Evolutionary conservation across 2,113 vertebrate genomes (phyloP).

Genomic region (Herpailurus yagouaroundi): DNA sequence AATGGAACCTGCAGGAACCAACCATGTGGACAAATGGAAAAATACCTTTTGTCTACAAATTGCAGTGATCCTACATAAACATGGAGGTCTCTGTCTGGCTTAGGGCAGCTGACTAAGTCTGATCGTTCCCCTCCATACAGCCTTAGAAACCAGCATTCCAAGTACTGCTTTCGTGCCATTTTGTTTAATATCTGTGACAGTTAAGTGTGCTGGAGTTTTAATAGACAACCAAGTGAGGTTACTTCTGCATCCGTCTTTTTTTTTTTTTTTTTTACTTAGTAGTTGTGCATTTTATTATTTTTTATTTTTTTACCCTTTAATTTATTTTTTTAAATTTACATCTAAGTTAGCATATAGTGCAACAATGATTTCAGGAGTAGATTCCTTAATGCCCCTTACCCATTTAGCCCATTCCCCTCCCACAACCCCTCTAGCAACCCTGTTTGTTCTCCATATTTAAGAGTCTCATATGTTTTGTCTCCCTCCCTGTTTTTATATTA

Average conservation of each 20-base stretch:
- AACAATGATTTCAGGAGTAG: too few species aligned
- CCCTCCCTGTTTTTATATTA: too few species aligned
- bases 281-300: too few species aligned
- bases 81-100: constrained; percentile 88
- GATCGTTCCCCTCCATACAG: constrained; percentile 88
- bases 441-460: too few species aligned
- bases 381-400: too few species aligned
- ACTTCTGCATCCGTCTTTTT: constrained; percentile 28
- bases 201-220: accelerated
- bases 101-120: constrained; percentile 77
- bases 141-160: not conserved
- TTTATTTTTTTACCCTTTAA: too few species aligned
- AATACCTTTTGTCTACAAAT: constrained; percentile 77
- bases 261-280: too few species aligned
- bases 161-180: not conserved
- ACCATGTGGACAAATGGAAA: constrained; percentile 79
- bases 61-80: constrained; percentile 86
- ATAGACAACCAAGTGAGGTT: not conserved
- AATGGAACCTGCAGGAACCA: constrained; percentile 83
- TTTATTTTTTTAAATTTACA: too few species aligned
- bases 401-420: too few species aligned
- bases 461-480: too few species aligned
- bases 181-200: not conserved
- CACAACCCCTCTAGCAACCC: too few species aligned
- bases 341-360: too few species aligned